Conservation (phyloP, 2,888 invertebrate genomes). For the Phymatocera aterrima region DNA sequence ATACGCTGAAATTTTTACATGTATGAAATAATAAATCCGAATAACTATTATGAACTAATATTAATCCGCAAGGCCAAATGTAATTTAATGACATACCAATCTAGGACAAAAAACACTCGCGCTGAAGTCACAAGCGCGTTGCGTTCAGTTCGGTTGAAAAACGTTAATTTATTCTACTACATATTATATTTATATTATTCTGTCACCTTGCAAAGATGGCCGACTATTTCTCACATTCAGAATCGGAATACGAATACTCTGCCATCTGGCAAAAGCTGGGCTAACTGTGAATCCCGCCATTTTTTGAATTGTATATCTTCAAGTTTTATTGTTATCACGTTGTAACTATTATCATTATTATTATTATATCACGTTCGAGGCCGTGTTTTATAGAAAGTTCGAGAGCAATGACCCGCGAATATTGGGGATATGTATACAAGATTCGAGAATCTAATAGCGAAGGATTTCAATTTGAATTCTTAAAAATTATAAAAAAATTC, state of each 20-base stretch:
- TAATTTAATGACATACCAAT: conserved; percentile 53
- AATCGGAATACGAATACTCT: not conserved
- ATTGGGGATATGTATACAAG: too few species aligned
- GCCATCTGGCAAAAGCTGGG: conserved; percentile 43
- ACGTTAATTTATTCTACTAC: conserved; percentile 19
- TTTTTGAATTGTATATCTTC: not conserved
- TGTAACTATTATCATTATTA: not conserved
- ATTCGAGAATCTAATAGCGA: too few species aligned
- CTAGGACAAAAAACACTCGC: conserved; percentile 54
- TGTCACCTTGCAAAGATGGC: conserved; percentile 45
- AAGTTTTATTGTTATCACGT: not conserved
- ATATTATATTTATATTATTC: too few species aligned
- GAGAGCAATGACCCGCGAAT: too few species aligned
- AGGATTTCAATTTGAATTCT: too few species aligned
- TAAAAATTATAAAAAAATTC: too few species aligned
- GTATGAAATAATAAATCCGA: not conserved
- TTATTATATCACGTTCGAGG: too few species aligned
- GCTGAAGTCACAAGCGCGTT: conserved; percentile 45
- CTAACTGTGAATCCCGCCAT: conserved; percentile 45
- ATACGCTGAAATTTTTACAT: conserved; percentile 18
- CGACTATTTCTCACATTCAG: not conserved
- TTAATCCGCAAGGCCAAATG: conserved; percentile 56
- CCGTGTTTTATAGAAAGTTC: too few species aligned
- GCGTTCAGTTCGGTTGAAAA: conserved; percentile 4
- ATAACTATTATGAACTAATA: conserved; percentile 32